phyloP scores from a whole-genome alignment of 2,888 invertebrate species.

The Poecilus cupreus region DNA sequence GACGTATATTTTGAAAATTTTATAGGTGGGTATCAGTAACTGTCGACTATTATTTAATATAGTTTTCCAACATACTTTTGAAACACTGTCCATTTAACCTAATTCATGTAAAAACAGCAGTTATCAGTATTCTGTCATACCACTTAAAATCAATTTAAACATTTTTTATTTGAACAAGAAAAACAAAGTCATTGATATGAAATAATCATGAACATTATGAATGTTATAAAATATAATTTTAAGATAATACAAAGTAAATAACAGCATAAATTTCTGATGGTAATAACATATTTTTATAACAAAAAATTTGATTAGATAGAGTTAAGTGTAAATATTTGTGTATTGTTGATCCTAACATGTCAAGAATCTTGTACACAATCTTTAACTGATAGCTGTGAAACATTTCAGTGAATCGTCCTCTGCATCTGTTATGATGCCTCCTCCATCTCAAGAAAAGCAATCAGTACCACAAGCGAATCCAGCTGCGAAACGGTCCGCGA shows the following conservation, averaged over 20 bases:
- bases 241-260: slow-evolving; percentile 22
- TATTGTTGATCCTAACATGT: slow-evolving; percentile 14
- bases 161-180: neutral
- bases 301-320: slow-evolving; percentile 46
- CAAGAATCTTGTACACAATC: slow-evolving; percentile 48
- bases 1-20: slow-evolving; percentile 48
- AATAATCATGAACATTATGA: neutral
- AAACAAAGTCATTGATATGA: slow-evolving; percentile 9
- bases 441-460: slow-evolving; percentile 69
- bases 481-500: slow-evolving; percentile 82
- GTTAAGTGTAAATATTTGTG: slow-evolving; percentile 38
- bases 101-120: neutral
- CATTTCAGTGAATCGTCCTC: neutral
- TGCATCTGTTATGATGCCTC: slow-evolving; percentile 67
- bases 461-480: slow-evolving; percentile 60
- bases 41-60: slow-evolving; percentile 8
- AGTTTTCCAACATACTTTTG: slow-evolving; percentile 15
- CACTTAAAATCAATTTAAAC: slow-evolving; percentile 3
- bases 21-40: slow-evolving; percentile 47
- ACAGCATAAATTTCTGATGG: slow-evolving; percentile 18
- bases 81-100: slow-evolving; percentile 14
- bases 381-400: slow-evolving; percentile 47
- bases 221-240: neutral
- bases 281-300: slow-evolving; percentile 43
- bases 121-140: neutral